A percentile compares a stretch with the other conserved stretches of the same genome.
These are phyloP conservation scores for Pachyramphus minor DNA, from an alignment of 2,113 vertebrate genomes.

Conservation along the genomic window DNA sequence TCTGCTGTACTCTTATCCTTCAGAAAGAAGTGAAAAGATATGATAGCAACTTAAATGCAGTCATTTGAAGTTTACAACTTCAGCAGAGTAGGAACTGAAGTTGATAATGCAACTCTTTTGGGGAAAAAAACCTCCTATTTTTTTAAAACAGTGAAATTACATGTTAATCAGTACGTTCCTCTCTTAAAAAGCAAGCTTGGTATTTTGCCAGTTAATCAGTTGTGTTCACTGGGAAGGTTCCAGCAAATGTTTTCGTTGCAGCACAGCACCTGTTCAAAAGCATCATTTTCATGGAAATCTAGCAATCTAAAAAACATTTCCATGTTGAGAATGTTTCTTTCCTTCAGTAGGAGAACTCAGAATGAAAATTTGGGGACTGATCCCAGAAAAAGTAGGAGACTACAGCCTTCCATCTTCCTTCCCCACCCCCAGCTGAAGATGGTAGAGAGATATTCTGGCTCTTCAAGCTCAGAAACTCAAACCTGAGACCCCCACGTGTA, in stretches of 20 bases:
- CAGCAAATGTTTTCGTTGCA: neutral
- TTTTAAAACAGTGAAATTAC: neutral
- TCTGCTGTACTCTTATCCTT: neutral
- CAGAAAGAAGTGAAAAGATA: neutral
- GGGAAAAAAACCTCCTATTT: too few relatives aligned
- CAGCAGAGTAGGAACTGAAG: neutral
- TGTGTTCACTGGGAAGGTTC: neutral
- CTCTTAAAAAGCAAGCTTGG: neutral
- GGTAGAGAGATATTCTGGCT: neutral
- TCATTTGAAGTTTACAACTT: neutral
- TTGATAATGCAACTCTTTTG: neutral
- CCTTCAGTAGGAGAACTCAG: neutral
- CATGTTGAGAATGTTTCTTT: neutral
- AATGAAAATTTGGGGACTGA: neutral
- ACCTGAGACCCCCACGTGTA: neutral
- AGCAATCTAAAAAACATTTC: neutral
- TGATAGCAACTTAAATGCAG: neutral
- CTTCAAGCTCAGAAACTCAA: neutral
- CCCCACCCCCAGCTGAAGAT: neutral
- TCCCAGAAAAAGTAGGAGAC: neutral
- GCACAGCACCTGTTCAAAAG: neutral
- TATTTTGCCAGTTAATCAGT: conserved; percentile 9
- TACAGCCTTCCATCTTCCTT: neutral
- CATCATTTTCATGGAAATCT: neutral
- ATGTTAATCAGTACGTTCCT: neutral